Base-by-base conservation (phyloP, 2,113 vertebrate species). In the Catharus fuscescens region DNA sequence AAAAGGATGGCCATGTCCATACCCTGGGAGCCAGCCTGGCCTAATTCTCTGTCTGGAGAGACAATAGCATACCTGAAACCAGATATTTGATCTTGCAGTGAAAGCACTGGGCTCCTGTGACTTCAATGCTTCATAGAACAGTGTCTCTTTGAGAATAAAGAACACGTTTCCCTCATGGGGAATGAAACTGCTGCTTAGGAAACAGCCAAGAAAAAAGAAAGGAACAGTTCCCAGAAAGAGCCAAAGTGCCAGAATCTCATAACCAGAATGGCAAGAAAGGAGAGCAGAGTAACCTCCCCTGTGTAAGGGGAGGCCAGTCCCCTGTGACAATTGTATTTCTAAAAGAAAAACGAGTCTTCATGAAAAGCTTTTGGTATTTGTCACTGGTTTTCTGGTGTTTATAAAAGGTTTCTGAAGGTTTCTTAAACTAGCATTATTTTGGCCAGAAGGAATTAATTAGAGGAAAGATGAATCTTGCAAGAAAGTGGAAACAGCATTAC, bases 51-150 rank as follows among this genome's bases (percentile, higher is more conserved):
- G 61, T 44, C 29, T 57, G 34, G 38, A 80, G 59, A 80, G 36
- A 90, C 66, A 84, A 77, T 7, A 10, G 40, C 42, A 18, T 20
- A 70, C 85, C 67, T 70, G 88, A 88, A 88, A 94, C 7, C 18
- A 52, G 85, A 23, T 50, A 76, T 29, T 65, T 69, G 10, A 45
- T 53, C 88, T 77, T 80, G 59, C 60, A 65, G 0, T 32, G 59
- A 65, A 47, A 87, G 70, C 1, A 0, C 52, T 0, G 0, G 8
- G 48, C 54, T 89, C 54, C 73, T 25, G 69, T 8, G 18, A 64
- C 36, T 64, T 59, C 14, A 81, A 31, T 3, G 3, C 64, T 50
- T 67, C 21, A 25, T 4, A 60, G 65, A 54, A 47, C 47, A 93
- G 73, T 5, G 15, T 36, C 36, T 76, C 50, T 60, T 80, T 93